phyloP scores from a whole-genome alignment of 2,888 invertebrate genomes.

The Nemotelus pantherinus region DNA sequence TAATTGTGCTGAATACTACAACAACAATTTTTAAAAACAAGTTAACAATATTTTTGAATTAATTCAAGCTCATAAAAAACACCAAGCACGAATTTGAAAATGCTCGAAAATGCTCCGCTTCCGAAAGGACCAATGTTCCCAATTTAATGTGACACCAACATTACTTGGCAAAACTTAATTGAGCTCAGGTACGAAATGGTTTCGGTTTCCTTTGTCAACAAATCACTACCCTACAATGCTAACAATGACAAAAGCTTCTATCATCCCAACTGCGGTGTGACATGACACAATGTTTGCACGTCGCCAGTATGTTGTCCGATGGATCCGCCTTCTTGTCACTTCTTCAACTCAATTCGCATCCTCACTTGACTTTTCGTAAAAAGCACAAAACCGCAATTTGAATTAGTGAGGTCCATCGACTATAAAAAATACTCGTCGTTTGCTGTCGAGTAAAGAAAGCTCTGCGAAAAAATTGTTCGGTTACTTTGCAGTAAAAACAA shows the following conservation, averaged over 20 bases:
- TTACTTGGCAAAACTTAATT: no score
- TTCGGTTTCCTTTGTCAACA: not conserved
- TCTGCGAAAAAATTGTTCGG: not conserved
- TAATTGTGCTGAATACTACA: no score
- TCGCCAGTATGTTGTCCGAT: not conserved
- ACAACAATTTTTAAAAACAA: not conserved
- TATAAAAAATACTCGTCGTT: no score
- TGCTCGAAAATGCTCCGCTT: no score
- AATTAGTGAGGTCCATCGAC: not conserved
- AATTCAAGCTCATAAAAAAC: not conserved
- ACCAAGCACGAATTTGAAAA: no score
- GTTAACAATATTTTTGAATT: not conserved
- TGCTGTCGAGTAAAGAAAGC: not conserved
- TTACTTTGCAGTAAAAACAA: not conserved
- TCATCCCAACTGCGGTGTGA: not conserved
- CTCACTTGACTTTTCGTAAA: no score
- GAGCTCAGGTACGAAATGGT: no score
- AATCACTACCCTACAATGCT: not conserved
- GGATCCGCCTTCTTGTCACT: not conserved
- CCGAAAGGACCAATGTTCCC: no score
- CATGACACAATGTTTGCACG: constrained; percentile 2
- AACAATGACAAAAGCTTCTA: not conserved
- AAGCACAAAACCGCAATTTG: not conserved
- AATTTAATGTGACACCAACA: no score
- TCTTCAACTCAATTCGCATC: not conserved